Base-by-base conservation (phyloP, 2,888 invertebrate species). In the Oscheius sp. region DNA sequence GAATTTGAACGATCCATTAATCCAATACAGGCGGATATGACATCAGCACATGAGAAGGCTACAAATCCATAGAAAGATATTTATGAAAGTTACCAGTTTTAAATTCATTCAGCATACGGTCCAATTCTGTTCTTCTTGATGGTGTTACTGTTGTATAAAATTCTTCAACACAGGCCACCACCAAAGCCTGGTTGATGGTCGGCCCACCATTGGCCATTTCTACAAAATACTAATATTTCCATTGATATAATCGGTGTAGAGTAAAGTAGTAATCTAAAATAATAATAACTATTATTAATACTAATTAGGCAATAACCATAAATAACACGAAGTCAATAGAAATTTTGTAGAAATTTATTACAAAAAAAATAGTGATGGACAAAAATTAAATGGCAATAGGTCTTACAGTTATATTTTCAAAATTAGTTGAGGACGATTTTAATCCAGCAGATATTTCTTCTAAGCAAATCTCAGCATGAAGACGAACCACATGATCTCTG, bases 381-480 rank as follows among this genome's bases (percentile, higher is more conserved):
- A 35, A 35, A n/a, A 35, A 35, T 35, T 9, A 35, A 35, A 35
- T 35, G 9, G 5, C 9, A 35, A 35, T 35, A 35, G 35, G 35
- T 35, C 35, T 35, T 9, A 35, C 9, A 6, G 9, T 6, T 35
- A 35, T 9, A 35, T 9, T 35, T 35, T 35, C 49, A 7, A 18
- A 16, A 49, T 49, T 16, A 49, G n/a, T n/a, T n/a, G 21, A 49
- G 13, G 49, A 49, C 3, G 21, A 59, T 69, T 72, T 52, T 25
- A 77, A 73, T 27, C 74, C 74, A 29, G 74, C 76, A n/a, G 73
- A 71, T 46, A 86, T 63, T 59, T 86, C 86, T 45, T 82, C 78
- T 13, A 82, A 58, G 23, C 84, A 83, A 27, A 86, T 63, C 55
- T 86, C 80, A 25, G 86, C 84, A 61, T 86, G 86, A 23, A 86